Percentiles rank a stretch among this genome's conserved stretches.
phyloP scores from a whole-genome alignment of 1,140 invertebrate species.

The Heliconius melpomene region DNA sequence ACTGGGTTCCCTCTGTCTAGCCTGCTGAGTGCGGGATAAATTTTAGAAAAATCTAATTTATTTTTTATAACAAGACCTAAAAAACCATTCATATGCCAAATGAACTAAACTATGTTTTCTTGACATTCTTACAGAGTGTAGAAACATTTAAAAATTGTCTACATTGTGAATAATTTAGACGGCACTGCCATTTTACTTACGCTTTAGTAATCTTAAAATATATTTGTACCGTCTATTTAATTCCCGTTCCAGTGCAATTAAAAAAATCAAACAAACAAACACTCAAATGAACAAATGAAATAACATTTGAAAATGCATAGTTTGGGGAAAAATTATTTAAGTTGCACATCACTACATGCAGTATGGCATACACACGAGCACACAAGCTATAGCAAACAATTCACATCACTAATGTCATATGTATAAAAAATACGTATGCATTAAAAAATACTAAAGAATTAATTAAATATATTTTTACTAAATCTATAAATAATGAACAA shows the following conservation, averaged over 20 bases:
- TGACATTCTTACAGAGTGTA: too few relatives aligned
- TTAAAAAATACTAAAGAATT: not conserved
- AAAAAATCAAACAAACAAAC: not conserved
- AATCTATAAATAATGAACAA: not conserved
- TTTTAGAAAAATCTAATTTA: not conserved
- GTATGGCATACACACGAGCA: slow-evolving; percentile 21
- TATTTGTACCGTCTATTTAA: not conserved
- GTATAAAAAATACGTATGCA: slow-evolving; percentile 1
- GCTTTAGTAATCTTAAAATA: too few relatives aligned
- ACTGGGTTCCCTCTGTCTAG: too few relatives aligned
- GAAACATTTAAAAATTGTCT: too few relatives aligned
- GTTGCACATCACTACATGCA: slow-evolving; percentile 22
- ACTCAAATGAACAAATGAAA: not conserved
- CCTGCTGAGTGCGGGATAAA: too few relatives aligned
- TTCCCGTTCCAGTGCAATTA: not conserved
- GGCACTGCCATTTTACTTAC: too few relatives aligned
- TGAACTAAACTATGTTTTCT: not conserved
- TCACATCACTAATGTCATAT: not conserved
- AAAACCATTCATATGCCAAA: not conserved
- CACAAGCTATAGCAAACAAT: slow-evolving; percentile 32
- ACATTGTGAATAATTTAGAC: too few relatives aligned
- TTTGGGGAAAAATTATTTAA: not conserved
- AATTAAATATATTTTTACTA: not conserved
- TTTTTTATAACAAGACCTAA: not conserved
- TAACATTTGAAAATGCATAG: not conserved